Conservation (phyloP, 1,140 invertebrate species). For the Oncopodura yosiiana region DNA sequence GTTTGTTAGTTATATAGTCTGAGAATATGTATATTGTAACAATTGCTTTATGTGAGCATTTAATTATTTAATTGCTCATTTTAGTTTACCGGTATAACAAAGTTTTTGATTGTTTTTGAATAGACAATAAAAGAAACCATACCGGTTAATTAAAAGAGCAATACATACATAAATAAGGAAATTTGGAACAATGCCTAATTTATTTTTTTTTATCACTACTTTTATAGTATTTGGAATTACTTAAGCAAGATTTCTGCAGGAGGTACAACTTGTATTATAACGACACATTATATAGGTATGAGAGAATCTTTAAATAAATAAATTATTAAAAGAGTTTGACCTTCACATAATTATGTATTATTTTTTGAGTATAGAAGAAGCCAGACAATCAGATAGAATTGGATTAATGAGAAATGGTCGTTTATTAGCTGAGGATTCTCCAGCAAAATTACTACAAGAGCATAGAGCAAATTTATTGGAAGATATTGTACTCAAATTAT, state of each 20-base stretch:
- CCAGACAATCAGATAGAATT: slow-evolving; percentile 72
- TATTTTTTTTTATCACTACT: slow-evolving; percentile 13
- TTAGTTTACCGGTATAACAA: too few species aligned
- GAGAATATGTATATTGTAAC: background rate
- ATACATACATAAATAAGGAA: background rate
- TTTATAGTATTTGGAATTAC: slow-evolving; percentile 78
- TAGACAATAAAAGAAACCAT: too few species aligned
- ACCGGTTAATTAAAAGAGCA: background rate
- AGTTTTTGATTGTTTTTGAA: too few species aligned
- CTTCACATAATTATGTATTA: background rate
- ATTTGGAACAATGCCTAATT: background rate
- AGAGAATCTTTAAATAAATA: too few species aligned
- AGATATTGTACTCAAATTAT: slow-evolving; percentile 87
- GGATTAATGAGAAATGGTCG: slow-evolving; percentile 86
- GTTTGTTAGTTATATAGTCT: background rate
- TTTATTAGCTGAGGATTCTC: slow-evolving; percentile 81
- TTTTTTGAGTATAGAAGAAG: slow-evolving; percentile 75
- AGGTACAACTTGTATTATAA: slow-evolving; percentile 80
- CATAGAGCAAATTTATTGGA: slow-evolving; percentile 76
- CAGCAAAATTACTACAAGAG: slow-evolving; percentile 65
- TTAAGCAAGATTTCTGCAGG: slow-evolving; percentile 69
- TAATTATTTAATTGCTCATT: too few species aligned
- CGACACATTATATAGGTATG: slow-evolving; percentile 89
- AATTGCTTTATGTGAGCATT: background rate
- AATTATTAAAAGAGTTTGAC: too few species aligned